Conservation (phyloP, 1,140 invertebrate species). For the Philopotamus ludificatus region DNA sequence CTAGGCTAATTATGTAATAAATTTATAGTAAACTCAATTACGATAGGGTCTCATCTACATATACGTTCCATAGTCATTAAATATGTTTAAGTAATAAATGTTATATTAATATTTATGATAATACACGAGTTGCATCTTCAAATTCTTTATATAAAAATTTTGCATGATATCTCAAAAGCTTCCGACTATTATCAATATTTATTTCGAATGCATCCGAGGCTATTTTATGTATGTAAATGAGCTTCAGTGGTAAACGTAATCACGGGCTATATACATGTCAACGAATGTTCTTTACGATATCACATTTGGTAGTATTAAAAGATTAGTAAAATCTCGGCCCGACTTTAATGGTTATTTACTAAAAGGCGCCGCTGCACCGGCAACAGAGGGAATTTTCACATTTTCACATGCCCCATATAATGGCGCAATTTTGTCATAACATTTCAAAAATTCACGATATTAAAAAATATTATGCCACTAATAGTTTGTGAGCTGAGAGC, state of each 20-base stretch:
- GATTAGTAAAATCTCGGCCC: neutral
- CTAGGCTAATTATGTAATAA: too few species aligned
- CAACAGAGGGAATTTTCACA: neutral
- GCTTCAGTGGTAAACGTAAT: neutral
- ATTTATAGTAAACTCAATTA: too few species aligned
- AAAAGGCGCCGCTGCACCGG: neutral
- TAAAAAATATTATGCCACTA: conserved; percentile 25
- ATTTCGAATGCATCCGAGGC: too few species aligned
- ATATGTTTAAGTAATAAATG: too few species aligned
- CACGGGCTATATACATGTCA: conserved; percentile 3
- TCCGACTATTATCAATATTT: too few species aligned
- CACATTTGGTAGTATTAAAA: neutral
- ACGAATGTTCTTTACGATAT: conserved; percentile 3
- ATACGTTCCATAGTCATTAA: too few species aligned
- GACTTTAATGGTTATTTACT: conserved; percentile 8
- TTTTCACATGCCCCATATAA: neutral
- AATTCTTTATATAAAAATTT: too few species aligned
- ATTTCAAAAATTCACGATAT: conserved; percentile 6
- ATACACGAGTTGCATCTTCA: too few species aligned
- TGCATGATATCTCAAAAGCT: too few species aligned
- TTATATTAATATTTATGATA: too few species aligned
- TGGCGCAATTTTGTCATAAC: neutral
- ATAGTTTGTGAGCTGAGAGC: conserved; percentile 7
- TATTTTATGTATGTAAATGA: too few species aligned
- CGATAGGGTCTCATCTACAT: too few species aligned